Base-by-base conservation (phyloP, 53 echinoderm and acorn worm genomes). In the Arbacia lixula region DNA sequence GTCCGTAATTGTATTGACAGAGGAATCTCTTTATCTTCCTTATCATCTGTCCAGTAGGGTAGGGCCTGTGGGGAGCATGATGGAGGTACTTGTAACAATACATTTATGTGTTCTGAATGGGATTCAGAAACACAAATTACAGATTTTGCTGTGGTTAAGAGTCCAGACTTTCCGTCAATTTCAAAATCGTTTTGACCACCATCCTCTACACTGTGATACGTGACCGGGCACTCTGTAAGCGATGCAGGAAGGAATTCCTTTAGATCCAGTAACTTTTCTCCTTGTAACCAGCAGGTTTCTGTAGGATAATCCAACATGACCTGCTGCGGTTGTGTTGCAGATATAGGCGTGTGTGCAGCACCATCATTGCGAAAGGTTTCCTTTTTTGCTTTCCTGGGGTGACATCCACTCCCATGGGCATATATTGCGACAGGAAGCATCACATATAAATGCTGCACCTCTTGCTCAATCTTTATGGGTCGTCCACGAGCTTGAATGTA, bases 361-460 rank as follows among this genome's bases (percentile, higher is more conserved):
- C 72, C 55, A 42, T 66, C 67, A 69, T 39, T 56, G 36, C 83
- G 33, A 55, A 53, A 82, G 37, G 67, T 72, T 84, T 89, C 91
- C 21, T 89, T 85, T 56, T 83, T 91, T 12, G 53, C 75, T 66
- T 89, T 88, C 54, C 66, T 91, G 42, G 90, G 83, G 74, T 89
- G 85, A 77, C 96, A 96, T 25, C 89, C 72, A 36, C 83, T 87
- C 49, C 96, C 96, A 86, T 96, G 96, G 31, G 93, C 85, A 72
- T 89, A 86, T 62, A 96, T 75, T 36, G 91, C 80, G 27, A 96
- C 63, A 24, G 96, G 96, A 17, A 93, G 39, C 73, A 91, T 73
- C 12, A 81, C 81, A 41, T 87, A 90, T 62, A 78, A 79, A 6
- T 39, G 58, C 12, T 42, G 5, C 6, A 33, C 36, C 21, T 54